Base-by-base conservation (phyloP, 30 jellyfish, hydroid and myxozoan genomes). In the Cassiopea xamachana region DNA sequence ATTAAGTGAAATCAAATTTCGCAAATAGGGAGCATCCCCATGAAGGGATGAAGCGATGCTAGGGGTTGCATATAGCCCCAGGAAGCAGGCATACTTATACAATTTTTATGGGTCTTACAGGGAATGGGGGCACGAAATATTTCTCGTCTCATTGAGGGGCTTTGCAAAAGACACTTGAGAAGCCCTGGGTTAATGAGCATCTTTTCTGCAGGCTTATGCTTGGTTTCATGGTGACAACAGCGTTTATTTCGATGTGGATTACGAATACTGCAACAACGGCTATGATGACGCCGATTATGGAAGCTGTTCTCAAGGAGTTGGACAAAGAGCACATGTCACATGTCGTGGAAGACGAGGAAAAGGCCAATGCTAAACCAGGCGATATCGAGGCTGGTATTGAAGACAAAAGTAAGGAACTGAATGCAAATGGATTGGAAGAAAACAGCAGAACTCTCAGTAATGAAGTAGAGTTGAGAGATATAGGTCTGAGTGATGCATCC, bases 201-300 rank as follows among this genome's bases (percentile, higher is more conserved):
- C 12, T 55, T 6, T 67, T 10, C 15, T 49, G 1, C 14, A 87
- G 94, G 85, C 60, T 87, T 67, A 87, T 87, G 94, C 80, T 87
- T 68, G 99, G 98, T 44, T 96, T 96, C 71, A 96, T 96, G 99
- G 75, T 92, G 75, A 81, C 84, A 48, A 96, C 99, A 47, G 99
- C 99, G 17, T 89, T 96, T 75, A 84, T 96, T 8, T 96, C 99
- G 27, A 96, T 96, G 99, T 96, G 99, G 99, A 96, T 96, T 15
- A 96, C 98, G 12, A 96, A 96, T 72, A 96, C 99, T 45, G 99
- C 99, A 60, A 96, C 99, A 46, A 93, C 99, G 13, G 99, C 99
- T 47, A 96, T 96, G 99, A 96, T 96, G 99, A 96, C 98, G 14
- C 99, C 99, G 3, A 95, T 95, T 46, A 95, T 95, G 99, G 99